Evolutionary conservation across 1,140 invertebrate species (phyloP), one percentile per base, ranked within the genome.

Genomic region (Lanistes nyassanus): DNA sequence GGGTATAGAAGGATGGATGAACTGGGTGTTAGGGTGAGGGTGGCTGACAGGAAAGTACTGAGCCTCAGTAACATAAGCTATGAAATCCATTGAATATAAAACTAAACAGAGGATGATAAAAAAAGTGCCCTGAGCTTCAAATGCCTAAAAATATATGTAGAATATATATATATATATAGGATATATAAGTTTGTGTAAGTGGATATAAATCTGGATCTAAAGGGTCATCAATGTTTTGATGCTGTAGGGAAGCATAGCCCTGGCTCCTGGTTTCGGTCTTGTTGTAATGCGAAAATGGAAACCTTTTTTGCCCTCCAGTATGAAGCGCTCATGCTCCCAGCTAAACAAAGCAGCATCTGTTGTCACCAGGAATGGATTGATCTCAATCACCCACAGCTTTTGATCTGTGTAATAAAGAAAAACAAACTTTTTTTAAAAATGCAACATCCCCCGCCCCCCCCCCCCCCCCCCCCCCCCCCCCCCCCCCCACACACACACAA

Each of bases 291-390:
- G 74, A 70, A 85, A 85, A 26, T 79, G 67, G 66, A 83, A 80
- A 23, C 76, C 81, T 34, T 81, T 29, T 58, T 75, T 42, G 37
- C 83, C 83, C 75, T 84, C 76, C n/a, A 87, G 72, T 26, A 87
- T 39, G 36, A 74, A 71, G 42, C 78, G 69, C 75, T 87, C 85
- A 39, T 83, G 80, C 42, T 85, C 76, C 85, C 85, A 87, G 77
- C 83, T 84, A 55, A 87, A 87, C 53, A 87, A 64, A 19, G 81
- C 85, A 2, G 83, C 81, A 74, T 87, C 85, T 58, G 85, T 87
- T 72, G 85, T 85, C 62, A 79, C 76, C 55, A 85, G 56, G 51
- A 82, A 87, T 34, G 85, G 85, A 70, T 87, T 87, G 29, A 87
- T 80, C 60, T 87, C 85, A 39, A 87, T 87, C 36, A 84, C 83